phyloP scores from a whole-genome alignment of 2,113 vertebrate genomes.

The Tretioscincus oriximinensis region DNA sequence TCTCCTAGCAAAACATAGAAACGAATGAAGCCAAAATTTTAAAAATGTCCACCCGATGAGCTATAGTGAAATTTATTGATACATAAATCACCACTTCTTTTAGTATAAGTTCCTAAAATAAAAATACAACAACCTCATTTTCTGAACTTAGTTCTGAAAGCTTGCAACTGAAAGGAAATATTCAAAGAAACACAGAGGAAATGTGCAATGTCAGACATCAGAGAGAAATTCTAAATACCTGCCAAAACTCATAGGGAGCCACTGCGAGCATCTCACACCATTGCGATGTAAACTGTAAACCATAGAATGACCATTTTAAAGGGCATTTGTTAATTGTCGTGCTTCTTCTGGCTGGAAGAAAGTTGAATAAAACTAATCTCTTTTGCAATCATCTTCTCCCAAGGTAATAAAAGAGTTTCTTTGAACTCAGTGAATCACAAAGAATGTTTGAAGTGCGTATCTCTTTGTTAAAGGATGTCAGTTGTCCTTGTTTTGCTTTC shows the following conservation, averaged over 20 bases:
- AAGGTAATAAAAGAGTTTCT: slow-evolving; percentile 34
- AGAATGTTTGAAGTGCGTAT: not conserved
- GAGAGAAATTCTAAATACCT: not conserved
- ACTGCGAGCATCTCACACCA: not conserved
- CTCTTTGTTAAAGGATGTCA: not conserved
- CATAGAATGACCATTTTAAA: slow-evolving; percentile 17
- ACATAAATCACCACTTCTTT: too few relatives aligned
- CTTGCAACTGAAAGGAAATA: not conserved
- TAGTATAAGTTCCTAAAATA: not conserved
- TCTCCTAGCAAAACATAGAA: too few relatives aligned
- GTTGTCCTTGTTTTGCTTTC: not conserved
- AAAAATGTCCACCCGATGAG: too few relatives aligned
- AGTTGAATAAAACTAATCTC: slow-evolving; percentile 13
- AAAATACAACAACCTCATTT: not conserved
- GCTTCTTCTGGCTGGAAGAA: not conserved
- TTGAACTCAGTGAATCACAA: slow-evolving; percentile 22
- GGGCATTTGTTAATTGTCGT: slow-evolving; percentile 19
- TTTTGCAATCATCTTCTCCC: slow-evolving; percentile 3
- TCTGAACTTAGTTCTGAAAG: not conserved
- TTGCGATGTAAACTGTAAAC: slow-evolving; percentile 1
- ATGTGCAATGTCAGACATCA: not conserved
- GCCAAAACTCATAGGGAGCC: not conserved
- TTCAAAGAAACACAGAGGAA: not conserved
- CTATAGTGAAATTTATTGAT: too few relatives aligned
- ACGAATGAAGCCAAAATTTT: too few relatives aligned